Evolutionary conservation across 2,888 invertebrate species (phyloP), one percentile per base, ranked within the genome.

Genomic region (Pollenia griseotomentosa): DNA sequence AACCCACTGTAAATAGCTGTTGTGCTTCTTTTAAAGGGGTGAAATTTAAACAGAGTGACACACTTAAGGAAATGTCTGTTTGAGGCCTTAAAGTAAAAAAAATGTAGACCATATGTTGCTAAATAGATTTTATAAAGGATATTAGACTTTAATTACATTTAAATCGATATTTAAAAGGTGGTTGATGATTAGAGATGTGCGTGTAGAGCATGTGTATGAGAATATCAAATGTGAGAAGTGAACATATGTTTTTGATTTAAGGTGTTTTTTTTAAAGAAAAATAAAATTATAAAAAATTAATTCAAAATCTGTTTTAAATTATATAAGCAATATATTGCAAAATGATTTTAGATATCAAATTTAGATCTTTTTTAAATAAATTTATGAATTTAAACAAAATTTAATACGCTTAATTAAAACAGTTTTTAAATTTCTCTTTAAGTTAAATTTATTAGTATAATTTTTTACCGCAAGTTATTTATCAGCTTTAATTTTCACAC

Each of bases 111-210:
- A 66, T 12, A 2, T 57, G 10, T 9, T 48, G 14, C 10, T 42
- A 3, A 9, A 46, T 46, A 19, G 61, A 12, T 74, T 40, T 40
- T 42, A 23, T 14, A 59, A 61, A 66, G 57, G 19, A 33, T 70
- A 75, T 48, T 70, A 40, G 19, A 14, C 42, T 51, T 48, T 75
- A 74, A 85, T 81, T 75, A 65, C 70, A 63, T 51, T 75, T 19
- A 75, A 75, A 85, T 80, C 80, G 75, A 80, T 85, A 65, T 46
- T 40, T 51, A 42, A 53, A 75, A 59, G 75, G 70, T 61, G 75
- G 53, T 75, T 61, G 48, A 2, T 44, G n/a, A 8, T 14, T 10
- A n/a, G n/a, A 42, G 53, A 61, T 33, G 16, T 44, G 65, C 61
- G 44, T 53, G 2, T 14, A 16, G 9, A 12, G 6, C 19, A 42